These are phyloP conservation scores for Galleria mellonella DNA, from an alignment of 1,140 invertebrate genomes.

Conservation along the genomic window DNA sequence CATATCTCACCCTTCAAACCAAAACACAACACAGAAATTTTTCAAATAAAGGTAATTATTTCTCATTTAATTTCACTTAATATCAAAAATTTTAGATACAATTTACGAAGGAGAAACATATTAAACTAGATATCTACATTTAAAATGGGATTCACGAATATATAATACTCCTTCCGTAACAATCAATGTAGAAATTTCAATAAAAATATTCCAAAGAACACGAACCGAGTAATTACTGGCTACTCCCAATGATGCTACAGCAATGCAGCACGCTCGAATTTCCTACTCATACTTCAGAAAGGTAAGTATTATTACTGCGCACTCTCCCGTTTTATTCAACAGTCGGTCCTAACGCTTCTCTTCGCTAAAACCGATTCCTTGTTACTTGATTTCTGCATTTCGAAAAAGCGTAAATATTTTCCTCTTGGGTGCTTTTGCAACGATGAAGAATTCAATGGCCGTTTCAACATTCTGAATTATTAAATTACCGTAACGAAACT, in stretches of 20 bases:
- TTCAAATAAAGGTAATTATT: too few species aligned
- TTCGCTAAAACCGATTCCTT: conserved; percentile 70
- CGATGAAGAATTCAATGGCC: conserved; percentile 58
- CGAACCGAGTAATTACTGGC: conserved; percentile 14
- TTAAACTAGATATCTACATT: too few species aligned
- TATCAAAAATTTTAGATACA: too few species aligned
- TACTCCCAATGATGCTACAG: conserved; percentile 9
- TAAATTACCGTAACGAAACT: conserved; percentile 39
- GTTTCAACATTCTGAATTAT: conserved; percentile 51
- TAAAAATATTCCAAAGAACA: conserved; percentile 8
- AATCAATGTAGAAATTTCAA: neutral
- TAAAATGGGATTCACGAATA: too few species aligned
- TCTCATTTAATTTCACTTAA: too few species aligned
- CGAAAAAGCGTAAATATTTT: conserved; percentile 73
- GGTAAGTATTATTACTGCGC: conserved; percentile 57
- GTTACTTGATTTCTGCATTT: conserved; percentile 73
- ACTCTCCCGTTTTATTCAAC: conserved; percentile 56
- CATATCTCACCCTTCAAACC: too few species aligned
- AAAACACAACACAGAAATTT: too few species aligned
- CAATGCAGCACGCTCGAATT: conserved; percentile 19
- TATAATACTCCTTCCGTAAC: too few species aligned
- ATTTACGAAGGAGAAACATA: too few species aligned
- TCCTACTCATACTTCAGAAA: conserved; percentile 44
- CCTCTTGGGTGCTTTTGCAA: conserved; percentile 60
- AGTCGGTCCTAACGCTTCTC: conserved; percentile 50